Evolutionary conservation across 2,888 invertebrate species (phyloP).

Genomic region (Ophion ellenae): DNA sequence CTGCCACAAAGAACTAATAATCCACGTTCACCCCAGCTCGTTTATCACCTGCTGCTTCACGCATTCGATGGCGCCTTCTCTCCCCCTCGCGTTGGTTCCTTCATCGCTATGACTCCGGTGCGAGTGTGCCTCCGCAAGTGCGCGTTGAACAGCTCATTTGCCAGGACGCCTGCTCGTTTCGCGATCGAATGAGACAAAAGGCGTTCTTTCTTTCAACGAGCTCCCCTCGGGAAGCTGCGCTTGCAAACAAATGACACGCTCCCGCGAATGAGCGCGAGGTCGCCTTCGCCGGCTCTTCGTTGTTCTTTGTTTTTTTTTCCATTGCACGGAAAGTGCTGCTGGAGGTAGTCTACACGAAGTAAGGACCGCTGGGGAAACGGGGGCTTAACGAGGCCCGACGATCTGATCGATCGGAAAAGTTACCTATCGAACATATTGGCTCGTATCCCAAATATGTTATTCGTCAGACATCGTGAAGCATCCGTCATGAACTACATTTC

Average conservation of each 20-base stretch:
- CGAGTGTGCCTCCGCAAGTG: constrained; percentile 34
- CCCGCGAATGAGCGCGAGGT: neutral
- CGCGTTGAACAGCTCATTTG: constrained; percentile 67
- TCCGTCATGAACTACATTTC: neutral
- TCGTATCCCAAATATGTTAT: too few species aligned
- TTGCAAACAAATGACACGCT: constrained; percentile 23
- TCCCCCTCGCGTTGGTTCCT: constrained; percentile 36
- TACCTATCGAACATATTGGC: too few species aligned
- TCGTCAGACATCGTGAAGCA: too few species aligned
- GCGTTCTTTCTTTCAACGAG: constrained; percentile 67
- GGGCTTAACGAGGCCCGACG: too few species aligned
- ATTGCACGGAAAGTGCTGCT: neutral
- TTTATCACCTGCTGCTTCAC: constrained; percentile 68
- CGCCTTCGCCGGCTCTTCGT: neutral
- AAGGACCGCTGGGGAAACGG: neutral
- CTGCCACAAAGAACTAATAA: constrained; percentile 69
- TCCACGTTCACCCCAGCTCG: constrained; percentile 58
- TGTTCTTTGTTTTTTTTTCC: neutral
- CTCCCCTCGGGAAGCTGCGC: constrained; percentile 22
- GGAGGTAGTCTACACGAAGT: neutral
- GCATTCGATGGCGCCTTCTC: constrained; percentile 52
- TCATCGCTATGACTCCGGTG: constrained; percentile 33
- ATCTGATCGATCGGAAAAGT: too few species aligned
- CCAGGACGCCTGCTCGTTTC: constrained; percentile 60
- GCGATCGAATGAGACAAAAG: constrained; percentile 77